Percentiles rank a stretch among this genome's conserved stretches.
phyloP scores from a whole-genome alignment of 2,888 invertebrate species.

The Cacoxenus indagator region DNA sequence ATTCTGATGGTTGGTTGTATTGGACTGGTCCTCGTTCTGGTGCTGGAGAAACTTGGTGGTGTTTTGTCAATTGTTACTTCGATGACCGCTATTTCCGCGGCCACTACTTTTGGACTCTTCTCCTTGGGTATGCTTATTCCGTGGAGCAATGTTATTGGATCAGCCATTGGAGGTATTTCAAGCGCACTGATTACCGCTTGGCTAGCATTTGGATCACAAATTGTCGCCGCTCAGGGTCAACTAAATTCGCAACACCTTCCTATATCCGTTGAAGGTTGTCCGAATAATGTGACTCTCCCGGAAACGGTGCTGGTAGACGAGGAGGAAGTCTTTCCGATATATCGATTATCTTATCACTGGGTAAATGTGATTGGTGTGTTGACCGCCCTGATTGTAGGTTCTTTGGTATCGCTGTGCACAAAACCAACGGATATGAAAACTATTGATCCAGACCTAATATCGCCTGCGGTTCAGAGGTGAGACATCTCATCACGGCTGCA shows the following conservation, averaged over 20 bases:
- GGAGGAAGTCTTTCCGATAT: constrained; percentile 78
- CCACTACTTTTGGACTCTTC: constrained; percentile 86
- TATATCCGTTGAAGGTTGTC: constrained; percentile 72
- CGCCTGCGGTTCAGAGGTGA: constrained; percentile 75
- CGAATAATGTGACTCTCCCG: constrained; percentile 43
- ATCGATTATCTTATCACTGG: constrained; percentile 86
- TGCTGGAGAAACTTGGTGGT: constrained; percentile 83
- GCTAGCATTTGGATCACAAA: constrained; percentile 78
- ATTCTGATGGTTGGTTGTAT: constrained; percentile 77
- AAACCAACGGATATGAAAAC: constrained; percentile 72
- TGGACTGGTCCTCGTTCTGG: constrained; percentile 77
- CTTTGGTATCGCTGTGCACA: constrained; percentile 75
- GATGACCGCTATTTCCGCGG: constrained; percentile 86
- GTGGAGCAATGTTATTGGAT: constrained; percentile 81
- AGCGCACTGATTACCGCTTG: constrained; percentile 76
- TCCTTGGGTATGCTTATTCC: constrained; percentile 86
- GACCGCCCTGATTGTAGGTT: constrained; percentile 79
- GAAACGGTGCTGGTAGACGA: constrained; percentile 65
- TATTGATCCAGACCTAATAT: constrained; percentile 75
- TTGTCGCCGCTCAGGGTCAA: constrained; percentile 75
- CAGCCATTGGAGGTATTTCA: constrained; percentile 75
- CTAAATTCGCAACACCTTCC: constrained; percentile 75
- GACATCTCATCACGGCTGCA: no score
- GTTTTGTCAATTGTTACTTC: constrained; percentile 83
- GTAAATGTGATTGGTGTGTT: constrained; percentile 81